Evolutionary conservation across 1,140 invertebrate species (phyloP), one percentile per base, ranked within the genome.

Genomic region (Apolygus lucorum): DNA sequence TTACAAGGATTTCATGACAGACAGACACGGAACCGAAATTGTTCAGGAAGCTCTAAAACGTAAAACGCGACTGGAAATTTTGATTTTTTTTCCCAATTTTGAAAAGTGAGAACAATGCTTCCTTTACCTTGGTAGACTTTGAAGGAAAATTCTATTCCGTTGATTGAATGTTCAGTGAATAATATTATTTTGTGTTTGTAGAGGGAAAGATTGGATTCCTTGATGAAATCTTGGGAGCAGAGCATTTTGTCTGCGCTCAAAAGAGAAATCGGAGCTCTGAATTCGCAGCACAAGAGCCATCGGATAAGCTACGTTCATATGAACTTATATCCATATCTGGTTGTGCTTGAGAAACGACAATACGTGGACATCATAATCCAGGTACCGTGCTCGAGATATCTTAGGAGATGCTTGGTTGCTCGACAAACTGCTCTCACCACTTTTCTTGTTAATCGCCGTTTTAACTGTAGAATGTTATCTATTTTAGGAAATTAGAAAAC

Each of bases 261-360:
- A 2, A 82, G 86, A 13, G 88, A 92, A 78, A 75, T 93, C 28
- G 78, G 83, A 65, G 80, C 82, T 4, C 77, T 92, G 63, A 80
- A 82, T 62, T 78, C 79, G 52, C 78, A 80, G 67, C 81, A 84
- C 52, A 72, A 78, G 14, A 76, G 72, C 24, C 78, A 77, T 74
- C 68, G 64, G n/a, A 76, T 81, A 78, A 25, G 78, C 78, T n/a
- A 76, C 74, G 64, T 76, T 34, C 77, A 81, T 1, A 81, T 88
- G 28, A 84, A 85, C 68, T 74, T 93, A 34, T 85, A 90, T 79
- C 87, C 91, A 0, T 96, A 89, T 78, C 79, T 96, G 13, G 83
- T 83, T 69, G 80, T 87, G 17, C 77, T 93, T 24, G 78, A 85
- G 27, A 80, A 83, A 65, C 79, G 87, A 21, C 81, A 86, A 69